Conservation (phyloP, 2,797 vertebrate genomes). For the Hozukius guyotensis region DNA sequence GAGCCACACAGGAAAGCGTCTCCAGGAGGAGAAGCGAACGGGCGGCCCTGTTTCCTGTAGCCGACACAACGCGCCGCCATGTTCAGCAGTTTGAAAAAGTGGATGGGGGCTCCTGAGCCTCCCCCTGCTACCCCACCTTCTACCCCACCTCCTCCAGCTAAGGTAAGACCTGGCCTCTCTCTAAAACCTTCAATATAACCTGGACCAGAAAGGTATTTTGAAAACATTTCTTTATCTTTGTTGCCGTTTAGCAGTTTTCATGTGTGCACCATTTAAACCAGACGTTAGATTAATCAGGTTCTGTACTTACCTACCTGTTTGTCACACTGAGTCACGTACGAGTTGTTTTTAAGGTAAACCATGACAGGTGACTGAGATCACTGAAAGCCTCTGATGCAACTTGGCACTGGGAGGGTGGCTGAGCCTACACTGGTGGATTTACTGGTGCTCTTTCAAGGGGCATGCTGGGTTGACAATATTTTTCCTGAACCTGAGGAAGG, state of each 20-base stretch:
- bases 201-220: neutral
- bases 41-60: neutral
- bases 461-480: neutral
- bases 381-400: constrained; percentile 31
- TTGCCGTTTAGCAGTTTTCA: neutral
- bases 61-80: constrained; percentile 41
- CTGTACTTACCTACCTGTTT: neutral
- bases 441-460: neutral
- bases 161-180: constrained; percentile 63
- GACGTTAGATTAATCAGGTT: neutral
- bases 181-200: neutral
- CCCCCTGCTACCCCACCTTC: constrained; percentile 17
- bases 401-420: constrained; percentile 6
- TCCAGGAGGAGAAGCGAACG: neutral
- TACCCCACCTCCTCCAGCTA: constrained; percentile 34
- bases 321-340: neutral
- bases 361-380: constrained; percentile 14
- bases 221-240: neutral
- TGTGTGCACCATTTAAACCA: neutral
- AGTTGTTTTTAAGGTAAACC: neutral
- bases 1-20: neutral
- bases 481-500: neutral
- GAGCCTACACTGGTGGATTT: neutral
- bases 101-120: constrained; percentile 53
- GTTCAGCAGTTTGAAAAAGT: constrained; percentile 71